These are phyloP conservation scores for Oxyura jamaicensis DNA, from an alignment of 2,113 vertebrate genomes.

Conservation along the genomic window DNA sequence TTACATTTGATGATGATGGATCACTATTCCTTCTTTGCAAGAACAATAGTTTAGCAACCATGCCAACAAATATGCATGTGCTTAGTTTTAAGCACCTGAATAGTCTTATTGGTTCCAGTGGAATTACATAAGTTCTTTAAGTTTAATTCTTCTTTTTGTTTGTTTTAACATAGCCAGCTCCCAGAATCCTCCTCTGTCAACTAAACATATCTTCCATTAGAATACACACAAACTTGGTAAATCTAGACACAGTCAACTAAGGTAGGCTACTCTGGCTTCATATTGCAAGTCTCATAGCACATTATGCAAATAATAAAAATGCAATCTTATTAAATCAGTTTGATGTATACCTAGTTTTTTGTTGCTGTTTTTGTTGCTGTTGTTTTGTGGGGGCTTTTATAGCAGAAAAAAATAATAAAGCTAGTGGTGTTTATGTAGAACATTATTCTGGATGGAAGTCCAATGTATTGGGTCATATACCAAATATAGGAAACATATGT, in stretches of 20 bases:
- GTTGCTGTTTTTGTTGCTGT: too few relatives aligned
- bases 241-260: neutral
- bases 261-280: neutral
- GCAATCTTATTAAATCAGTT: neutral
- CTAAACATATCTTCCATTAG: neutral
- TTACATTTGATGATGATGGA: conserved; percentile 12
- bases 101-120: neutral
- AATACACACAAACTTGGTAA: neutral
- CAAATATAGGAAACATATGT: conserved; percentile 42
- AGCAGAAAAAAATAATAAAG: neutral
- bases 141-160: neutral
- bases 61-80: neutral
- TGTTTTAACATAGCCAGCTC: neutral
- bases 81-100: conserved; percentile 8
- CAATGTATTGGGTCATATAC: neutral
- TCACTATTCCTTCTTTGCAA: neutral
- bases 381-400: neutral
- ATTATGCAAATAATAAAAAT: neutral
- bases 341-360: neutral
- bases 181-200: neutral
- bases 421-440: neutral
- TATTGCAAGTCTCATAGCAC: neutral
- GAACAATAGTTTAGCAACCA: neutral
- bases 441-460: neutral
- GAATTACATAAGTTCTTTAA: neutral